Percentiles rank a stretch among this genome's conserved stretches.
These are phyloP conservation scores for Torymus auratus DNA, from an alignment of 2,888 invertebrate species.

Conservation along the genomic window DNA sequence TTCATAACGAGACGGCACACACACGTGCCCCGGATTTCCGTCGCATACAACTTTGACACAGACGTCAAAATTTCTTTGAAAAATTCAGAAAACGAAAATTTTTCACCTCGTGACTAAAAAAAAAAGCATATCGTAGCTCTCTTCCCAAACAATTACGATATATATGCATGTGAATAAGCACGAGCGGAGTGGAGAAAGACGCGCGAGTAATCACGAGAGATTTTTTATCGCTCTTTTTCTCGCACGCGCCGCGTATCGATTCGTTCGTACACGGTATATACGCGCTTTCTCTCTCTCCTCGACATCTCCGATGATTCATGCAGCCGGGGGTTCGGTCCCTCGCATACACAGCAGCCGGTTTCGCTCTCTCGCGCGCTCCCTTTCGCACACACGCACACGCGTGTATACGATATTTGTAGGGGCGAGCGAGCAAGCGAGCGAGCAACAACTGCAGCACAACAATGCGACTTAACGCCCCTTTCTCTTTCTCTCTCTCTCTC, in stretches of 20 bases:
- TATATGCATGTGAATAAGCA: neutral
- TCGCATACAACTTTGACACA: too few species aligned
- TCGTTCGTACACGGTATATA: slow-evolving; percentile 6
- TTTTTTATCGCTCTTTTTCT: slow-evolving; percentile 41
- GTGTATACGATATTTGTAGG: neutral
- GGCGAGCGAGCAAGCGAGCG: neutral
- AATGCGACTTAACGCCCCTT: slow-evolving; percentile 66
- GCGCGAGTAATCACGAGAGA: slow-evolving; percentile 4
- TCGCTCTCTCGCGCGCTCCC: neutral
- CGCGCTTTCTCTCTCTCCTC: slow-evolving; percentile 47
- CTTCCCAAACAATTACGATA: neutral
- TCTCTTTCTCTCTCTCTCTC: slow-evolving; percentile 21
- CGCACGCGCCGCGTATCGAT: slow-evolving; percentile 45
- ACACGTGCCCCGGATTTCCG: too few species aligned
- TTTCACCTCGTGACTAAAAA: too few species aligned
- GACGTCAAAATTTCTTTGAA: too few species aligned
- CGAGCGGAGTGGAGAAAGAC: neutral
- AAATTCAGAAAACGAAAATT: too few species aligned
- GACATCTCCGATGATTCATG: neutral
- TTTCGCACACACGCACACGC: neutral
- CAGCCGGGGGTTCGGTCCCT: too few species aligned
- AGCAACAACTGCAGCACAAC: slow-evolving; percentile 67
- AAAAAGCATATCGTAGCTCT: neutral
- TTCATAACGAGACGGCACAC: too few species aligned
- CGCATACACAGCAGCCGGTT: neutral